Evolutionary conservation across 2,113 vertebrate species (phyloP), one percentile per base, ranked within the genome.

Genomic region (Nesoenas mayeri): DNA sequence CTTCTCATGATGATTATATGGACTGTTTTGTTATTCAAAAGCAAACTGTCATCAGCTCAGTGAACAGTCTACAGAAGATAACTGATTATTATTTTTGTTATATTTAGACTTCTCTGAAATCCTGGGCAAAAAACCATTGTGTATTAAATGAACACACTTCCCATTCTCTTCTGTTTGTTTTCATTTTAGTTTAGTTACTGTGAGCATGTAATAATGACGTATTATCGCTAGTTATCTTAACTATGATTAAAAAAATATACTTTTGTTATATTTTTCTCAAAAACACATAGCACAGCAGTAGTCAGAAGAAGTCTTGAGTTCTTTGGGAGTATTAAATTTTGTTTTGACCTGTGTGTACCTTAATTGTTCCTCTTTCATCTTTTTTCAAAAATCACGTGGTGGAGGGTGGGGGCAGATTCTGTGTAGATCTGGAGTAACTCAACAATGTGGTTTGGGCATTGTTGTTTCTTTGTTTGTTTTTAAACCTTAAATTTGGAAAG

Each of bases 401-500:
- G 11, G 51, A 8, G 32, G 8, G 4, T 11, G 4, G 48, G 64
- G 28, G 20, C 21, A 20, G 54, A 13, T 16, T 69, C 61, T 75
- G 18, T 79, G 75, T 88, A 73, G 73, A 15, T 75, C 87, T 82
- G 62, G 62, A 77, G 62, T 89, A 79, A 91, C 66, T 47, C 18
- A 58, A 28, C 93, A 75, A 82, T 5, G 1, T 69, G 58, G 22
- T 74, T 77, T 88, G 53, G 61, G 25, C 61, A 40, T n/a, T 78
- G 65, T 42, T 89, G 56, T 25, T 84, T 78, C 20, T 69, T 60
- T 85, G 28, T 78, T 89, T 95, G 87, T 53, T 96, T 91, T 91
- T 13, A 93, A 93, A 83, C 36, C 56, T 58, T 51, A 24, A 22
- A 85, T 82, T 91, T 70, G 60, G 75, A 71, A 79, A 82, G 74